These are phyloP conservation scores for Argyra leucocephala DNA, from an alignment of 2,888 invertebrate species.

Conservation along the genomic window DNA sequence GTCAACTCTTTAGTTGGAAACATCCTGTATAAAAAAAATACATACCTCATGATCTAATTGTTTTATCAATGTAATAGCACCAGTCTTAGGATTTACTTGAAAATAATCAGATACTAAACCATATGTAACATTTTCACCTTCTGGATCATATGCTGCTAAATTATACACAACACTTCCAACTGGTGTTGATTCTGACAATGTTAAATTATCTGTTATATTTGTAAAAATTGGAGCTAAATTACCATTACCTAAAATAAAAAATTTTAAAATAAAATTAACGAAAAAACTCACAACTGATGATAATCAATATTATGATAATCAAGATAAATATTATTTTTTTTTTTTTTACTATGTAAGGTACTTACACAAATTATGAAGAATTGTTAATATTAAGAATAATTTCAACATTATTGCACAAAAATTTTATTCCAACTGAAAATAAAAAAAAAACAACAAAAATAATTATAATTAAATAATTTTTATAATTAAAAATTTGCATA, in stretches of 20 bases:
- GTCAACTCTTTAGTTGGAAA: neutral
- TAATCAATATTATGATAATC: too few relatives aligned
- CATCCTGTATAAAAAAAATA: neutral
- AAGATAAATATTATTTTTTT: too few relatives aligned
- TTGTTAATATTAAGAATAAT: slow-evolving; percentile 1
- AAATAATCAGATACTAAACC: slow-evolving; percentile 72
- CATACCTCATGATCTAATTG: slow-evolving; percentile 74
- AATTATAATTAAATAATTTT: too few relatives aligned
- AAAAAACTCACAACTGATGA: too few relatives aligned
- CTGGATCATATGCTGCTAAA: slow-evolving; percentile 72
- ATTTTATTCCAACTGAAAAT: neutral
- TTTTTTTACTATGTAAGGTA: too few relatives aligned
- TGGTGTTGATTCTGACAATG: slow-evolving; percentile 67
- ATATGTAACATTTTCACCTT: slow-evolving; percentile 59
- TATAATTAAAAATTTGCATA: neutral
- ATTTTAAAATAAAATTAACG: neutral
- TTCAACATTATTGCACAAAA: neutral
- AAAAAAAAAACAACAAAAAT: neutral
- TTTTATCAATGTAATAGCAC: slow-evolving; percentile 67
- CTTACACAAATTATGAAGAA: neutral
- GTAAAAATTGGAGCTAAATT: slow-evolving; percentile 66
- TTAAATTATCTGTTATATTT: slow-evolving; percentile 65
- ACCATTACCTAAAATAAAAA: slow-evolving; percentile 32
- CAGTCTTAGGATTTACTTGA: slow-evolving; percentile 63
- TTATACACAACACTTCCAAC: slow-evolving; percentile 70